Conservation (phyloP, 2,888 invertebrate species). For the Rhamphomyia laevipes region DNA sequence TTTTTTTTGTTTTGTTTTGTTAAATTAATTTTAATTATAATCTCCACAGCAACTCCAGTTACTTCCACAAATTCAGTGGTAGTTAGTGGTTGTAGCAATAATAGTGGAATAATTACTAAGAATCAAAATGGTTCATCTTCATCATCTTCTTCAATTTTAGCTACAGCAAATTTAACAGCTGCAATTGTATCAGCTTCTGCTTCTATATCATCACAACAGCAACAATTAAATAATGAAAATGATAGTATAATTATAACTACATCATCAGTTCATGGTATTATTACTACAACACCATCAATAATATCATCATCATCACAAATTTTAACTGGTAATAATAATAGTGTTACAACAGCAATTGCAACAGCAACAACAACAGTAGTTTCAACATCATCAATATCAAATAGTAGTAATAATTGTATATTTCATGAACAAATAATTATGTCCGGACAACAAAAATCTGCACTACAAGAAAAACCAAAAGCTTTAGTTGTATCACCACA, state of each 20-base stretch:
- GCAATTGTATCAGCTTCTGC: not conserved
- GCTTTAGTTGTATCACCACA: constrained; percentile 69
- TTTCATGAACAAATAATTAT: constrained; percentile 35
- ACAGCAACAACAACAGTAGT: not conserved
- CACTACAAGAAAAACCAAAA: constrained; percentile 33
- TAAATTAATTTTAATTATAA: not conserved
- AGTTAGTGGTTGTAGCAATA: constrained; percentile 6
- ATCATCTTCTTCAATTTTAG: constrained; percentile 9
- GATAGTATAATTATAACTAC: too few relatives aligned
- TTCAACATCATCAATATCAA: constrained; percentile 8
- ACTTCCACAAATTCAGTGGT: not conserved
- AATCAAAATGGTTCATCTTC: constrained; percentile 12
- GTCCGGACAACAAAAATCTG: constrained; percentile 35
- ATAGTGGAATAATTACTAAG: constrained; percentile 3
- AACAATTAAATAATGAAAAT: not conserved
- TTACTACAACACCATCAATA: too few relatives aligned
- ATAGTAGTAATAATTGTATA: constrained; percentile 16
- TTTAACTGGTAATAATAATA: too few relatives aligned
- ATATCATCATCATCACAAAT: too few relatives aligned
- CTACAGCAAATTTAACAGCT: not conserved
- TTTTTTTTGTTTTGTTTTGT: too few relatives aligned
- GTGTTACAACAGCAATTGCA: not conserved
- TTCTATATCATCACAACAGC: not conserved
- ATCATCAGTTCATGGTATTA: too few relatives aligned
- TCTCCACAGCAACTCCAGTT: not conserved